These are phyloP conservation scores for Parnassius orleans DNA, from an alignment of 2,888 invertebrate genomes.

Conservation along the genomic window DNA sequence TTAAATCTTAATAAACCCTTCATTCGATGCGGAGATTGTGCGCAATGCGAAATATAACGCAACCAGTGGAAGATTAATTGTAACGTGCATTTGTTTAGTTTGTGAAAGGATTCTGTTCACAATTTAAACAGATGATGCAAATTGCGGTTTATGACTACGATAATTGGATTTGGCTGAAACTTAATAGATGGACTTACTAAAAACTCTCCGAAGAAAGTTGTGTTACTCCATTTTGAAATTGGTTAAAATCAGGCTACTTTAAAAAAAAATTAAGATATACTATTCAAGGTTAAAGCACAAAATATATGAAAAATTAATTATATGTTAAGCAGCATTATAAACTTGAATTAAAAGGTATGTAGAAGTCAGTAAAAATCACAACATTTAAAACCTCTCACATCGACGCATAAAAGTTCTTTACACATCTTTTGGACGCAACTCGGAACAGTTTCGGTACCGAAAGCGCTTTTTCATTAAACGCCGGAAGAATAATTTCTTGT, in stretches of 20 bases:
- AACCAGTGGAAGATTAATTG: slow-evolving; percentile 43
- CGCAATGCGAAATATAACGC: slow-evolving; percentile 42
- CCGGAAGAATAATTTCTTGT: slow-evolving; percentile 51
- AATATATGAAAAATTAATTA: too few relatives aligned
- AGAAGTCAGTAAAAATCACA: too few relatives aligned
- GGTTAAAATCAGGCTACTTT: neutral
- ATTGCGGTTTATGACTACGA: too few relatives aligned
- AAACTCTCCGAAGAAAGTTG: too few relatives aligned
- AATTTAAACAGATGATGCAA: neutral
- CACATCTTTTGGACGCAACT: slow-evolving; percentile 45
- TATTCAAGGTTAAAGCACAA: slow-evolving; percentile 3
- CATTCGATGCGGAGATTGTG: slow-evolving; percentile 42
- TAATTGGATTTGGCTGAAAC: too few relatives aligned
- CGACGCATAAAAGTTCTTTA: slow-evolving; percentile 46
- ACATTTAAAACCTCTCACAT: slow-evolving; percentile 17
- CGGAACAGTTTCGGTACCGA: slow-evolving; percentile 44
- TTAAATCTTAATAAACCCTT: slow-evolving; percentile 45
- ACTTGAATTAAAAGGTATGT: too few relatives aligned
- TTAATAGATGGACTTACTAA: too few relatives aligned
- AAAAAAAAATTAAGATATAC: slow-evolving; percentile 13
- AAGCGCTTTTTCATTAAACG: slow-evolving; percentile 30
- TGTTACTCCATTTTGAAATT: too few relatives aligned
- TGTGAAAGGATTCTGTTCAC: slow-evolving; percentile 4
- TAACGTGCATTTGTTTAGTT: slow-evolving; percentile 17
- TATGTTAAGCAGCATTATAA: too few relatives aligned